Evolutionary conservation across 1,140 invertebrate species (phyloP).

Genomic region (Brachionus paranguensis): DNA sequence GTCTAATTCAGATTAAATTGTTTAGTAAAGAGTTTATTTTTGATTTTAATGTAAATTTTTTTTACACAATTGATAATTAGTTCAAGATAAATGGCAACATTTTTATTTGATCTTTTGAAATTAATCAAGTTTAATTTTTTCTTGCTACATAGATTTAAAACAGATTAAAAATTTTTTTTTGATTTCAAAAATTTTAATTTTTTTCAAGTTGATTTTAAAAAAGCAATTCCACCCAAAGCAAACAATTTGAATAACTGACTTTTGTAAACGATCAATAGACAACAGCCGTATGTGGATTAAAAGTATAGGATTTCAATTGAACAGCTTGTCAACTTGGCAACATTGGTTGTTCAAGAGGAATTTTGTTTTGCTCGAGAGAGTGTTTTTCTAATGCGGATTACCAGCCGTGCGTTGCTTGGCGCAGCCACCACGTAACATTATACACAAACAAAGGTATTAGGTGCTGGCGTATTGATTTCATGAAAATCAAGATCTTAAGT

Average conservation of each 20-base stretch:
- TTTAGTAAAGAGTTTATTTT: neutral
- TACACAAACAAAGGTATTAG: constrained; percentile 15
- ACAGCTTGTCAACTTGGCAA: neutral
- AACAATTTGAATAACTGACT: neutral
- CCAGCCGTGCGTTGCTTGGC: neutral
- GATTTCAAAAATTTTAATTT: neutral
- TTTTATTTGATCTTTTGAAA: neutral
- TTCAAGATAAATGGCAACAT: neutral
- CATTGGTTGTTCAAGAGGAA: neutral
- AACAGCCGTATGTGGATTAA: constrained; percentile 14
- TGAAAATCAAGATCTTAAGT: neutral
- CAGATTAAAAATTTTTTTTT: neutral
- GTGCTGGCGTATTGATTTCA: neutral
- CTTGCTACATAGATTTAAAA: neutral
- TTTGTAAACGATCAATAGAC: neutral
- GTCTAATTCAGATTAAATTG: too few relatives aligned
- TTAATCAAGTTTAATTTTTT: neutral
- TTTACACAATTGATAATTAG: neutral
- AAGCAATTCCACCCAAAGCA: neutral
- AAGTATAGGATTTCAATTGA: neutral
- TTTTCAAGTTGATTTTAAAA: constrained; percentile 1
- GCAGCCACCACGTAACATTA: neutral
- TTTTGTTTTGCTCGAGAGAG: neutral
- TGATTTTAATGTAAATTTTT: neutral
- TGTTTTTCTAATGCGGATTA: neutral